Conservation (phyloP, 2,797 vertebrate genomes). For the Mallotus villosus region DNA sequence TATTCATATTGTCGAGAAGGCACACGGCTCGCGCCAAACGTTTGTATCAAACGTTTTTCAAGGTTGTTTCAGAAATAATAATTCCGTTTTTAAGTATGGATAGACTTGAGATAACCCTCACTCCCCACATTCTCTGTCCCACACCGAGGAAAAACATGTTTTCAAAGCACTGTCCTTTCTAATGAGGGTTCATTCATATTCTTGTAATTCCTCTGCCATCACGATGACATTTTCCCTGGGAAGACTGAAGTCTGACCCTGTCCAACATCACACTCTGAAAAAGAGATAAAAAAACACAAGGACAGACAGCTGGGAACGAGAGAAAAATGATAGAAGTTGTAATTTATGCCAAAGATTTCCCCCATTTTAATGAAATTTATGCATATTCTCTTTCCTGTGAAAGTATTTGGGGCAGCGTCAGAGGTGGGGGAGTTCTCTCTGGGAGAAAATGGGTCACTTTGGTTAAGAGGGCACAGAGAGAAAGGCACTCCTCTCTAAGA, state of each 20-base stretch:
- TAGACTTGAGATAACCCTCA: too few relatives aligned
- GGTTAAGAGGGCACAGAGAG: constrained; percentile 44
- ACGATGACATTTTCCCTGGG: neutral
- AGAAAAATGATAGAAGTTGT: constrained; percentile 32
- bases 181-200: too few relatives aligned
- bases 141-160: too few relatives aligned
- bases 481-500: constrained; percentile 56
- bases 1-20: too few relatives aligned
- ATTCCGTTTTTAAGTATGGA: too few relatives aligned
- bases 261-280: neutral
- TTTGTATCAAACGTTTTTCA: too few relatives aligned
- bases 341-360: constrained; percentile 50
- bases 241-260: neutral
- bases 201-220: neutral
- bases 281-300: neutral
- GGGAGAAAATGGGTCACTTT: constrained; percentile 70
- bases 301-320: neutral
- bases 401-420: constrained; percentile 65
- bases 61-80: too few relatives aligned
- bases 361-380: constrained; percentile 67
- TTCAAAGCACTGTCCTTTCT: too few relatives aligned
- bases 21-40: too few relatives aligned
- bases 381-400: constrained; percentile 55
- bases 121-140: too few relatives aligned
- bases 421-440: neutral